Evolutionary conservation across 2,888 invertebrate genomes (phyloP), one percentile per base, ranked within the genome.

Genomic region (Amiota minor): DNA sequence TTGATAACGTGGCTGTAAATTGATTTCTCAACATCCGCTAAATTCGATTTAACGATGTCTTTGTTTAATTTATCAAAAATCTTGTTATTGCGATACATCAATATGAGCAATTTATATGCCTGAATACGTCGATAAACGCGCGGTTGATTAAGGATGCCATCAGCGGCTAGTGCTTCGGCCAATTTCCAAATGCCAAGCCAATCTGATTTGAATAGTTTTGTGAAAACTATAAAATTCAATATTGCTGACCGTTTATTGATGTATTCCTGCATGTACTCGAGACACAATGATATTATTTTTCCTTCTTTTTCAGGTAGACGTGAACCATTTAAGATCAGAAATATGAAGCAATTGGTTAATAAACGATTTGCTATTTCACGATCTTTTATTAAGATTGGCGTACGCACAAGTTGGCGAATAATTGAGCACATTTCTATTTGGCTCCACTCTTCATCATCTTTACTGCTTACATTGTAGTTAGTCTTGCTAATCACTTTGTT

Each of bases 91-190:
- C 91, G 91, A 86, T 93, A 95, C 78, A 94, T 93, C 3, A 92
- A 90, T n/a, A 91, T 90, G 64, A 95, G 86, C 74, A 95, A 89
- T 82, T 94, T 93, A 1, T 94, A 82, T 0, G 93, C 93, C 89
- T 95, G 94, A 76, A 92, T 92, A 61, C 93, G 91, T 35, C 93
- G 91, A 81, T 93, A 95, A 47, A 93, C 92, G 75, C 94, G 91
- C 2, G 94, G 91, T 20, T 91, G 91, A 18, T 89, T 87, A 71
- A 91, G 91, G 75, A 95, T 93, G 71, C 93, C 90, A 82, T 92
- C 92, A 35, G 92, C 90, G n/a, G 92, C 90, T 70, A 94, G 85
- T 69, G 92, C 83, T 0, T 91, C 91, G 3, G 92, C 90, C 68
- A 95, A 89, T 62, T 91, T 88, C 88, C 92, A 92, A 78, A 91